These are phyloP conservation scores for Philhelius pedissequus DNA, from an alignment of 2,888 invertebrate species.

Conservation along the genomic window DNA sequence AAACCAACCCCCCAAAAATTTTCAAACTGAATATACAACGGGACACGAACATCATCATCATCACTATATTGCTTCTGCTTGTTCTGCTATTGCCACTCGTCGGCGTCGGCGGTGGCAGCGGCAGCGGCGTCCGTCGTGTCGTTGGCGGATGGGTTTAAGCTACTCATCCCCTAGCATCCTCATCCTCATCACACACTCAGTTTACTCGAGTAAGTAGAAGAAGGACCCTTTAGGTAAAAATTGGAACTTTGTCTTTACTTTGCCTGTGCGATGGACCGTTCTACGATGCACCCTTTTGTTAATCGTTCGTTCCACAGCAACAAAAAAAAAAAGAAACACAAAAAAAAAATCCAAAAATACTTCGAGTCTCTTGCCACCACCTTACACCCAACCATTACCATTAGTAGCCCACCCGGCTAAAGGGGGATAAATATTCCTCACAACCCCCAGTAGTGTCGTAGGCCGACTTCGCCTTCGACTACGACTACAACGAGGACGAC, in stretches of 20 bases:
- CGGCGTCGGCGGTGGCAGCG: not conserved
- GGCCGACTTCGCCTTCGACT: slow-evolving; percentile 33
- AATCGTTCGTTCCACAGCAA: slow-evolving; percentile 59
- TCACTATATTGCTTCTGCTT: slow-evolving; percentile 41
- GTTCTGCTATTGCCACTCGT: slow-evolving; percentile 43
- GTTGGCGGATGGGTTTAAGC: slow-evolving; percentile 29
- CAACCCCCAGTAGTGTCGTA: slow-evolving; percentile 65
- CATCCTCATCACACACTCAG: slow-evolving; percentile 32
- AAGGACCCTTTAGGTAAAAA: slow-evolving; percentile 66
- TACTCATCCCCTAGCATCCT: slow-evolving; percentile 31
- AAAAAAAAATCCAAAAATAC: slow-evolving; percentile 13
- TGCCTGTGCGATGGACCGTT: slow-evolving; percentile 65
- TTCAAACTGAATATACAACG: slow-evolving; percentile 56
- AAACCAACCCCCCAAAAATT: slow-evolving; percentile 34
- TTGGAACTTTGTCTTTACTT: slow-evolving; percentile 69
- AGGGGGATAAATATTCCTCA: slow-evolving; percentile 57
- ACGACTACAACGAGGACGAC: slow-evolving; percentile 1
- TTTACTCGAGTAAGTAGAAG: slow-evolving; percentile 29
- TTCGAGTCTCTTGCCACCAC: slow-evolving; percentile 12
- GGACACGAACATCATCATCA: slow-evolving; percentile 57
- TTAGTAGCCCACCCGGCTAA: slow-evolving; percentile 33
- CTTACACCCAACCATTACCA: not conserved
- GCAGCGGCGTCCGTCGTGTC: not conserved
- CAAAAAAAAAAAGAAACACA: slow-evolving; percentile 5
- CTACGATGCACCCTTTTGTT: slow-evolving; percentile 68